Conservation (phyloP, 2,888 invertebrate genomes). For the Synergus japonicus region DNA sequence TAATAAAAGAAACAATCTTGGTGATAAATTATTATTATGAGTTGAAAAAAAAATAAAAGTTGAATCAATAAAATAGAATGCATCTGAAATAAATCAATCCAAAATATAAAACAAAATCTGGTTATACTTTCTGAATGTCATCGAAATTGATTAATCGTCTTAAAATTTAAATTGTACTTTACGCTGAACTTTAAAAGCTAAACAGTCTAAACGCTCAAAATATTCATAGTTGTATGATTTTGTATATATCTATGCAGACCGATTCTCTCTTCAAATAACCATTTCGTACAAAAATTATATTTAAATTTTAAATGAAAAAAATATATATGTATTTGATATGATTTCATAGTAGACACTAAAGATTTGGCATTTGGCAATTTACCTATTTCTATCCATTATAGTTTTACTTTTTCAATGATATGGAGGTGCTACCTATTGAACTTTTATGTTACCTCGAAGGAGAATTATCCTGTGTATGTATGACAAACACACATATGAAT, state of each 20-base stretch:
- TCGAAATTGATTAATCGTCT: not conserved
- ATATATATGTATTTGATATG: no score
- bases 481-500: constrained; percentile 21
- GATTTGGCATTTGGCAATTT: not conserved
- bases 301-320: not conserved
- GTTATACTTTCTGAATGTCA: not conserved
- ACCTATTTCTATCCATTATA: not conserved
- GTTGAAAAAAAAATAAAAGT: no score
- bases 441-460: not conserved
- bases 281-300: not conserved
- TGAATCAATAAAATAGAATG: no score
- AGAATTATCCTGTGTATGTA: constrained; percentile 24
- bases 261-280: constrained; percentile 21
- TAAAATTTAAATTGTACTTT: not conserved
- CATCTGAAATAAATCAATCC: no score
- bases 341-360: no score
- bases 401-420: constrained; percentile 1
- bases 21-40: not conserved
- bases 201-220: constrained; percentile 55
- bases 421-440: not conserved
- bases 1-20: not conserved
- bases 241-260: constrained; percentile 13
- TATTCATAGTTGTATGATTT: constrained; percentile 52
- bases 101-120: not conserved
- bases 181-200: constrained; percentile 44